Conservation (phyloP, 2,888 invertebrate species). For the Eretmocerus hayati region DNA sequence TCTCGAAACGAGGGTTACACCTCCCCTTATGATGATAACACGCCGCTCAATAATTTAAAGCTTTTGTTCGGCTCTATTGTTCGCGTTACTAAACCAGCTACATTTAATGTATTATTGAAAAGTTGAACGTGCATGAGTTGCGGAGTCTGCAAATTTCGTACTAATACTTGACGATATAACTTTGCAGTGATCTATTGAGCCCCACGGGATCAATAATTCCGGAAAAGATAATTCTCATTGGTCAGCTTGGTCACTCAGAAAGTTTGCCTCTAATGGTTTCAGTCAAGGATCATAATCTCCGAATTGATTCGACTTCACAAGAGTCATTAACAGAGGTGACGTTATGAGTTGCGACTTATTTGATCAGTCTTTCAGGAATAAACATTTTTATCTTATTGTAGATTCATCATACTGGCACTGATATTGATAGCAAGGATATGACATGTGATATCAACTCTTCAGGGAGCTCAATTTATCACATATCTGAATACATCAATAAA, state of each 20-base stretch:
- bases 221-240: conserved; percentile 49
- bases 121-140: no score
- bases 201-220: conserved; percentile 52
- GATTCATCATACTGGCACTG: not conserved
- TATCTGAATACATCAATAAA: conserved; percentile 54
- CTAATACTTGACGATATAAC: conserved; percentile 17
- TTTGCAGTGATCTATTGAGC: conserved; percentile 43
- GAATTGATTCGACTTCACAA: conserved; percentile 21
- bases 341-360: not conserved
- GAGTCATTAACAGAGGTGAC: no score
- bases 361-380: not conserved
- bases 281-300: conserved; percentile 53
- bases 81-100: no score
- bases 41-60: no score
- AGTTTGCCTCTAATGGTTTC: conserved; percentile 56
- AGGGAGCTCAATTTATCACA: no score
- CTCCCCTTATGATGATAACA: no score
- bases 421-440: not conserved
- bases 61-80: no score
- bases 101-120: no score
- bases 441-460: no score
- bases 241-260: conserved; percentile 55
- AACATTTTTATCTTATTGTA: conserved; percentile 6
- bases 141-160: not conserved
- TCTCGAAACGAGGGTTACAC: no score